Evolutionary conservation across 2,888 invertebrate genomes (phyloP).

Genomic region (Notodonta dromedarius): DNA sequence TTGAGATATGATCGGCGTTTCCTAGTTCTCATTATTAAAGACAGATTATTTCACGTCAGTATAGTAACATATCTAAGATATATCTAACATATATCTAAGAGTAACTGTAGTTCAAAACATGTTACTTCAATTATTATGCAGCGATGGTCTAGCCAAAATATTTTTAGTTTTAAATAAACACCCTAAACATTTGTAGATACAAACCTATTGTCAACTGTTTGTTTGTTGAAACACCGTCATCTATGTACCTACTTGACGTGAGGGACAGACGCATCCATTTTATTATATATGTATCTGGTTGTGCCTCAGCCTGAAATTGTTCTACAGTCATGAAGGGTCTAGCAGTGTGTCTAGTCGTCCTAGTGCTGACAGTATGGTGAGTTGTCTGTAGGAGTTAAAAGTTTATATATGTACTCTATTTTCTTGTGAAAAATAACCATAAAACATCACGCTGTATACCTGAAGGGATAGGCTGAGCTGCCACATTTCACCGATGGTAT

Average conservation of each 20-base stretch:
- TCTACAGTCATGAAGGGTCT: constrained; percentile 2
- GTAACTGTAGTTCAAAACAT: too few species aligned
- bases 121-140: too few species aligned
- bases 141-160: background rate
- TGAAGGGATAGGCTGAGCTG: too few species aligned
- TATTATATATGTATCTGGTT: background rate
- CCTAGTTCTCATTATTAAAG: too few species aligned
- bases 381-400: background rate
- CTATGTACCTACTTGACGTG: background rate
- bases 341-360: background rate
- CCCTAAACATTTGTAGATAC: background rate
- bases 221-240: background rate
- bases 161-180: background rate
- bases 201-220: background rate
- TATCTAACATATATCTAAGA: too few species aligned
- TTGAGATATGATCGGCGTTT: too few species aligned
- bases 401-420: too few species aligned
- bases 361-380: background rate
- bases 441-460: too few species aligned
- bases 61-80: too few species aligned
- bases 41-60: too few species aligned
- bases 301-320: background rate
- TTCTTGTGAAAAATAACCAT: too few species aligned
- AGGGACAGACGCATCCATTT: background rate
- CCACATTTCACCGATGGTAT: too few species aligned